Evolutionary conservation across 2,113 vertebrate genomes (phyloP), one percentile per base, ranked within the genome.

Genomic region (Rhinolophus ferrumequinum): DNA sequence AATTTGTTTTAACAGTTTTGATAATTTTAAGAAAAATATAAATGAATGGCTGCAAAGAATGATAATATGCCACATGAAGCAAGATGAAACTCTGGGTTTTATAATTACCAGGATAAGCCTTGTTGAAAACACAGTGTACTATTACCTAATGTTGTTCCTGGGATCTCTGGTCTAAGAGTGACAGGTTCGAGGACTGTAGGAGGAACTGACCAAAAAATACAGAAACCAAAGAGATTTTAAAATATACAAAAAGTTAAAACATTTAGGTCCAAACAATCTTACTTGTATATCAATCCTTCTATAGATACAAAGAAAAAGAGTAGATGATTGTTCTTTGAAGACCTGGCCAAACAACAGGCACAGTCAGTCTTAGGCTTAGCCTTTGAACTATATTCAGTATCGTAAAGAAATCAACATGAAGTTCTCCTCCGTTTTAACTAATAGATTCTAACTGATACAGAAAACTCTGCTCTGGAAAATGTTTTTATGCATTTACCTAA

Each of bases 91-190:
- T 75, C 38, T 35, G 22, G 2, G 22, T 52, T 67, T 93, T 54
- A 80, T 50, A 69, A 35, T 62, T 58, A 94, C 67, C 44, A 90
- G 79, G 18, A 52, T 19, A 81, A 72, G 10, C 3, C 12, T 88
- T 41, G 4, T 69, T 26, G 30, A 88, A 88, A 93, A 60, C 16
- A 90, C 1, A n/a, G 13, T 60, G 3, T n/a, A 52, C 62, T 24
- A 92, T 98, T 98, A 98, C 98, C 98, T 97, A 92, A 67, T 96
- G 97, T 95, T 96, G 98, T 67, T 91, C 94, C 96, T 24, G 94
- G 69, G 95, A 97, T 89, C 92, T 98, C 95, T 11, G 97, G 94
- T 96, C 56, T 97, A 93, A 97, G 85, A 0, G 73, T 98, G 93
- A 97, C 69, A 94, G 92, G 73, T 96, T 98, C 98, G 96, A 96